These are phyloP conservation scores for Cheilosia vulpina DNA, from an alignment of 2,888 invertebrate species.

Conservation along the genomic window DNA sequence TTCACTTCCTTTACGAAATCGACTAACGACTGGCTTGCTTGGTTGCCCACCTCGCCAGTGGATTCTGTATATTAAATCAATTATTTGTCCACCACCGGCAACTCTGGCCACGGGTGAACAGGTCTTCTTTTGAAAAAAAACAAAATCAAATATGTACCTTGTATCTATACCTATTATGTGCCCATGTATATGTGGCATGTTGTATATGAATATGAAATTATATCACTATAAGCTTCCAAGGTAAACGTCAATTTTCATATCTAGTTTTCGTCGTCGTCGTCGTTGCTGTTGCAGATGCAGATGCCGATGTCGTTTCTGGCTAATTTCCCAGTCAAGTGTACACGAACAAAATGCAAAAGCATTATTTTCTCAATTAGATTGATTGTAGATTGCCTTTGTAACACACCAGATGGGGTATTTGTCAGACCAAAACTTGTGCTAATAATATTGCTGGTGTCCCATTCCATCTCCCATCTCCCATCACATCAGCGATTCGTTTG, in stretches of 20 bases:
- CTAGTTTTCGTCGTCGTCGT: neutral
- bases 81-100: constrained; percentile 23
- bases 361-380: constrained; percentile 2
- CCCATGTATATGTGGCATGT: neutral
- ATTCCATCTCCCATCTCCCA: neutral
- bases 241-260: constrained; percentile 21
- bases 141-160: neutral
- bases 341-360: neutral
- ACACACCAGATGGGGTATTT: neutral
- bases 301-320: neutral
- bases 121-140: constrained; percentile 6
- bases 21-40: neutral
- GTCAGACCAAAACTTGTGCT: neutral
- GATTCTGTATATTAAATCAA: constrained; percentile 18
- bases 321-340: constrained; percentile 1
- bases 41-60: neutral
- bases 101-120: constrained; percentile 18
- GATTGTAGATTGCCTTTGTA: neutral
- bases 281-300: neutral
- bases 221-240: constrained; percentile 19
- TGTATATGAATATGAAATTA: constrained; percentile 15
- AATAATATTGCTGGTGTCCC: neutral
- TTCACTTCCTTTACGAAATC: constrained; percentile 54
- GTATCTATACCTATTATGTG: neutral
- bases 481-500: constrained; percentile 4